Evolutionary conservation across 2,888 invertebrate species (phyloP).

Genomic region (Eucera pruinosa): DNA sequence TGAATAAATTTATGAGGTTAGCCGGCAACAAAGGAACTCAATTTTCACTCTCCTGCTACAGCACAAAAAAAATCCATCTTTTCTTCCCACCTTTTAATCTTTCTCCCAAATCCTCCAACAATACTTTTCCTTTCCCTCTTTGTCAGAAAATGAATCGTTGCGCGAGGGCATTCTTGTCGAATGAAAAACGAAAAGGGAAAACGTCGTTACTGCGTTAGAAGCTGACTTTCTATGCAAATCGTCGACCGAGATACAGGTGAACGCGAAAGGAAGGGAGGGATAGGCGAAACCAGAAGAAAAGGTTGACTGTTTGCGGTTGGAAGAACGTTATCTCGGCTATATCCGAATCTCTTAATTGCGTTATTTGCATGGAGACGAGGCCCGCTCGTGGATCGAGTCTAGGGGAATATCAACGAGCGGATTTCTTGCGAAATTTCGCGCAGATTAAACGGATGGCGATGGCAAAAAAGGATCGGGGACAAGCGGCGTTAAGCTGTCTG

Average conservation of each 20-base stretch:
- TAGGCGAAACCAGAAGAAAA: conserved; percentile 45
- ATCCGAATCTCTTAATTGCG: conserved; percentile 74
- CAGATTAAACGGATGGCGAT: conserved; percentile 43
- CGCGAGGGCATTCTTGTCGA: background rate
- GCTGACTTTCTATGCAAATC: conserved; percentile 47
- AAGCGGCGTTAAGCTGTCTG: conserved; percentile 43
- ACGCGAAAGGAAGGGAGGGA: background rate
- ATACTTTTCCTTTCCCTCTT: background rate
- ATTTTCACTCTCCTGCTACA: no score
- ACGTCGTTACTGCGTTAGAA: background rate
- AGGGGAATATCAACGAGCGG: conserved; percentile 67
- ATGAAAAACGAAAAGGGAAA: conserved; percentile 17
- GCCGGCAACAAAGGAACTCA: no score
- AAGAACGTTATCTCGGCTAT: conserved; percentile 69
- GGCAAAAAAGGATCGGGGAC: conserved; percentile 29
- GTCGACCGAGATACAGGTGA: conserved; percentile 5
- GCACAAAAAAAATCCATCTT: no score
- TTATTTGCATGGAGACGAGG: conserved; percentile 69
- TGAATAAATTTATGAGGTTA: no score
- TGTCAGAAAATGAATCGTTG: no score
- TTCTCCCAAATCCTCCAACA: no score
- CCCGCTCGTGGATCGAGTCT: conserved; percentile 11
- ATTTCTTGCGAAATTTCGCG: conserved; percentile 44
- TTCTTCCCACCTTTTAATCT: no score
- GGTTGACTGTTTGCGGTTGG: conserved; percentile 39